Percentiles rank a stretch among this genome's conserved stretches.
phyloP scores from a whole-genome alignment of 2,888 invertebrate species.

The Ichneumoninae sp. region DNA sequence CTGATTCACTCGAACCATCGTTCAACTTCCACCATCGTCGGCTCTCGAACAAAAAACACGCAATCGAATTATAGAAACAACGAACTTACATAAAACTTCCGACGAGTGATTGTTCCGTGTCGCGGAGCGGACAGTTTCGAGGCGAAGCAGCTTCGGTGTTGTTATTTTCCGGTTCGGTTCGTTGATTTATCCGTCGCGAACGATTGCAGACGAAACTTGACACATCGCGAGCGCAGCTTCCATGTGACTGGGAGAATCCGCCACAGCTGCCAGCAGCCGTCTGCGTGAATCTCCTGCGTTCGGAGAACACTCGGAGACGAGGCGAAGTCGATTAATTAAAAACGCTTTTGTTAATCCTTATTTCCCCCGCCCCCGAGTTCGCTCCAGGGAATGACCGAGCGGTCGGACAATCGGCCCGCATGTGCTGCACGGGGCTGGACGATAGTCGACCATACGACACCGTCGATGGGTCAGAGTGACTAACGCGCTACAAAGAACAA shows the following conservation, averaged over 20 bases:
- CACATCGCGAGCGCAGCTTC: slow-evolving; percentile 48
- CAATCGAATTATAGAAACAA: not conserved
- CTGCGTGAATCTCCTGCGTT: not conserved
- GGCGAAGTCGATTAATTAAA: slow-evolving; percentile 22
- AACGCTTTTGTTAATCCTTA: slow-evolving; percentile 34
- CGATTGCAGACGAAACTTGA: slow-evolving; percentile 10
- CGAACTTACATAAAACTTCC: not conserved
- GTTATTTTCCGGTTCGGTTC: not conserved
- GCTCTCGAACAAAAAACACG: not conserved
- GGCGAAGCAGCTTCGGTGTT: not conserved
- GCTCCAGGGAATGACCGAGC: slow-evolving; percentile 23
- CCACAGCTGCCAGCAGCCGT: slow-evolving; percentile 33
- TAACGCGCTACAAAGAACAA: slow-evolving; percentile 35
- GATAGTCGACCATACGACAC: slow-evolving; percentile 30
- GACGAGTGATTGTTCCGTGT: not conserved
- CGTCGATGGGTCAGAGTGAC: slow-evolving; percentile 1
- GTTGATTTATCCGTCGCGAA: slow-evolving; percentile 19
- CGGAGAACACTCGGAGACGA: not conserved
- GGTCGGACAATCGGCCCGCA: slow-evolving; percentile 36
- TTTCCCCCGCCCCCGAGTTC: slow-evolving; percentile 26
- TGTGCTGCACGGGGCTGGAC: slow-evolving; percentile 30
- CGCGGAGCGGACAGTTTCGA: not conserved
- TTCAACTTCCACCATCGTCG: not conserved
- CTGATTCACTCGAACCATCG: not conserved
- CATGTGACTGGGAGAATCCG: slow-evolving; percentile 35